phyloP scores from a whole-genome alignment of 2,888 invertebrate genomes.

The Matsumyia berberina region DNA sequence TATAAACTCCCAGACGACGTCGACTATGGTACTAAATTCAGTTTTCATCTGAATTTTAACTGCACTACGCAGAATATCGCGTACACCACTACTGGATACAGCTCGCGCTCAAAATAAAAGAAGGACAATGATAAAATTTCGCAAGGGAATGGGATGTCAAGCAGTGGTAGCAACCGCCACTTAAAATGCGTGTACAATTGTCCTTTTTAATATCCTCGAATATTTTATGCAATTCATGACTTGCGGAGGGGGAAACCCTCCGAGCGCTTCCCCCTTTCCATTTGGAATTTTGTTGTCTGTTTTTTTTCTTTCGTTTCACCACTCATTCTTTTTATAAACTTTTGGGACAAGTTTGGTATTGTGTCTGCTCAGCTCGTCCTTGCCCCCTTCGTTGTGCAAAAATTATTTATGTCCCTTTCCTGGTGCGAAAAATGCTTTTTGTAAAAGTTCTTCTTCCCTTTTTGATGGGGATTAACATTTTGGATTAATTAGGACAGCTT shows the following conservation, averaged over 20 bases:
- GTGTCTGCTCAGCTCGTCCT: conserved; percentile 53
- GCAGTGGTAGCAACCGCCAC: conserved; percentile 56
- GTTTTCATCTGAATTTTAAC: conserved; percentile 69
- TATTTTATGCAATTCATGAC: conserved; percentile 66
- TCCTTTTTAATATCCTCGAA: conserved; percentile 75
- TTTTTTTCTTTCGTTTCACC: conserved; percentile 22
- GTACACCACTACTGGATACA: conserved; percentile 25
- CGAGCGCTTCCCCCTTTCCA: conserved; percentile 2
- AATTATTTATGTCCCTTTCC: conserved; percentile 53
- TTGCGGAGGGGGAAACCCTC: conserved; percentile 1
- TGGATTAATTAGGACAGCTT: conserved; percentile 70
- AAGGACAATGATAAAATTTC: conserved; percentile 55
- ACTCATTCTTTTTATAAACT: conserved; percentile 53
- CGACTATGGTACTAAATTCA: conserved; percentile 39
- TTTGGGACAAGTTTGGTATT: conserved; percentile 63
- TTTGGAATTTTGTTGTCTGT: neutral
- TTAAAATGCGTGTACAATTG: conserved; percentile 76
- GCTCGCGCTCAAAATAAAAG: conserved; percentile 29
- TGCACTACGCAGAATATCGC: conserved; percentile 53
- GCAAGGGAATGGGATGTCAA: conserved; percentile 62
- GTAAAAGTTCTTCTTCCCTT: conserved; percentile 41
- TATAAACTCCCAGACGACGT: conserved; percentile 42
- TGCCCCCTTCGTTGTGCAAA: conserved; percentile 23
- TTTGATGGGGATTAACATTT: conserved; percentile 62
- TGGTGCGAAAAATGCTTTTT: conserved; percentile 63